phyloP scores from a whole-genome alignment of 2,888 invertebrate species.

The Patella caerulea region DNA sequence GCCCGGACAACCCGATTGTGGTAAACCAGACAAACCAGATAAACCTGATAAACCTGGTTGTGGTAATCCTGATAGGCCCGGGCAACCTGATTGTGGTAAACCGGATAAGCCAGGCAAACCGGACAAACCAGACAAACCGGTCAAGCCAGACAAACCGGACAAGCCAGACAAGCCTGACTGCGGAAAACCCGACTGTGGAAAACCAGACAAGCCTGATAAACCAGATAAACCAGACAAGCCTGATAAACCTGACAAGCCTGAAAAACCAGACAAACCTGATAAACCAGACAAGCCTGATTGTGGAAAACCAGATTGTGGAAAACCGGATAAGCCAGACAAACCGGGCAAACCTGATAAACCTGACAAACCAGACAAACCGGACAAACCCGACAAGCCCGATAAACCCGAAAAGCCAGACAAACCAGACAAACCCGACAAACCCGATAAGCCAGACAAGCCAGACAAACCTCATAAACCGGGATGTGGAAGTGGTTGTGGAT shows the following conservation, averaged over 20 bases:
- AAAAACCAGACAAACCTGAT: not conserved
- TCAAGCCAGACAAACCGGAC: constrained; percentile 15
- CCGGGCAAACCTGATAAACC: constrained; percentile 2
- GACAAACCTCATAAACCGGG: constrained; percentile 14
- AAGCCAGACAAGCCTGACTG: constrained; percentile 11
- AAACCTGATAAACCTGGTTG: constrained; percentile 15
- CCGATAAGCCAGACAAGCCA: constrained; percentile 11
- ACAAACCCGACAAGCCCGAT: constrained; percentile 15
- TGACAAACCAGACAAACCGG: not conserved
- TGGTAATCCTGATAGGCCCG: not conserved
- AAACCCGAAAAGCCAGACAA: constrained; percentile 10
- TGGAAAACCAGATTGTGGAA: not conserved
- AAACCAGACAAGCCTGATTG: constrained; percentile 13
- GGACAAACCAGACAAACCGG: not conserved
- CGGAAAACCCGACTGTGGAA: not conserved
- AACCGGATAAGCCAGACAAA: not conserved
- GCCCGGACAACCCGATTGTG: not conserved
- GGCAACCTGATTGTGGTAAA: not conserved
- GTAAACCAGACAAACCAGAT: constrained; percentile 2
- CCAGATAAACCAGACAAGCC: not conserved
- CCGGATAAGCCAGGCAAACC: constrained; percentile 13
- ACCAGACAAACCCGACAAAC: not conserved
- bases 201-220: constrained; percentile 14
- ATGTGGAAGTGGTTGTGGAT: not conserved
- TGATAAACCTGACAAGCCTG: constrained; percentile 9